These are phyloP conservation scores for Euura saliciscinereae DNA, from an alignment of 1,140 invertebrate species.

Conservation along the genomic window DNA sequence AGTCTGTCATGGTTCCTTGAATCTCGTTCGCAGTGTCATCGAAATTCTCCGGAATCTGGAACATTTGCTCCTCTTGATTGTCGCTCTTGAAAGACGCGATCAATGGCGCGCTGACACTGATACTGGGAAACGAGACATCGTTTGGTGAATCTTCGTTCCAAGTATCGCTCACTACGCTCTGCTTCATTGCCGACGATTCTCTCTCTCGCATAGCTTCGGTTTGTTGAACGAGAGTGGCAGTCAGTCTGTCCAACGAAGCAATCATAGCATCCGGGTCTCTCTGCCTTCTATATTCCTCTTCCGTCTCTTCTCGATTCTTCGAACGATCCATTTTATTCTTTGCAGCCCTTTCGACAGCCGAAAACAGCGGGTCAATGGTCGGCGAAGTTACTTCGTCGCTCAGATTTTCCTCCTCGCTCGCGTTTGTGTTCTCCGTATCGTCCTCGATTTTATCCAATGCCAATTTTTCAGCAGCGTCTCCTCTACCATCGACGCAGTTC, in stretches of 20 bases:
- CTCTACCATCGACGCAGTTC: neutral
- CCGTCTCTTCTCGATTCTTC: slow-evolving; percentile 33
- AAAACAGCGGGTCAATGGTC: neutral
- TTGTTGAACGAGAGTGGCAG: slow-evolving; percentile 68
- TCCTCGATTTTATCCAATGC: neutral
- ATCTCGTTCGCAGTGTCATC: slow-evolving; percentile 20
- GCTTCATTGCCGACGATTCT: slow-evolving; percentile 49
- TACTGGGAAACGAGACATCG: slow-evolving; percentile 78
- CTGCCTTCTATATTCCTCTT: slow-evolving; percentile 57
- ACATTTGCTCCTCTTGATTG: slow-evolving; percentile 33
- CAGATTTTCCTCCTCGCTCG: neutral
- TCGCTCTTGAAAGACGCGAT: slow-evolving; percentile 73
- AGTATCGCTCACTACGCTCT: slow-evolving; percentile 64
- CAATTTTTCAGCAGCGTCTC: neutral
- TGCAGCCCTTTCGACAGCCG: neutral
- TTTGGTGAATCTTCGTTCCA: slow-evolving; percentile 80
- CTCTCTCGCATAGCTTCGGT: slow-evolving; percentile 54
- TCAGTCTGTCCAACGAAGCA: slow-evolving; percentile 68
- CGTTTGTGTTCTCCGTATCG: neutral
- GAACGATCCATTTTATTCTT: slow-evolving; percentile 12
- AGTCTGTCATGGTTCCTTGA: slow-evolving; percentile 63
- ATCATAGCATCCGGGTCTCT: slow-evolving; percentile 72
- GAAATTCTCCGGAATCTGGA: slow-evolving; percentile 2
- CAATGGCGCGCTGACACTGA: slow-evolving; percentile 75
- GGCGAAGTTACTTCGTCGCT: neutral